These are phyloP conservation scores for Megaleporinus macrocephalus DNA, from an alignment of 2,113 vertebrate genomes.

Conservation along the genomic window DNA sequence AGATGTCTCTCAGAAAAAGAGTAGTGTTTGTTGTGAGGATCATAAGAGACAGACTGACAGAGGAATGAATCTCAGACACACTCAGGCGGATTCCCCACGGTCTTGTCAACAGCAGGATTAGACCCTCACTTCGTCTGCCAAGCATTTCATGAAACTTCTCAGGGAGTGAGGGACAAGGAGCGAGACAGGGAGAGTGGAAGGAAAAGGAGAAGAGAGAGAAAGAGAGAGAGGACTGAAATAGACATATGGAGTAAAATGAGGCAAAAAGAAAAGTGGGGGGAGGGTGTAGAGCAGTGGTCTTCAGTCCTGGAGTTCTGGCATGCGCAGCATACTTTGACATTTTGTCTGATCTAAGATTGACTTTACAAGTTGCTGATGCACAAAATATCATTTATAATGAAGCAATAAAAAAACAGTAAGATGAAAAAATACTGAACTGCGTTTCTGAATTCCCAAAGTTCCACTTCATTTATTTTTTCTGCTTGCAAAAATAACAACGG, in stretches of 20 bases:
- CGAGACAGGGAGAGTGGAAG: constrained; percentile 1
- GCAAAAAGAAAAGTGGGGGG: background rate
- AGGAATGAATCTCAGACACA: constrained; percentile 47
- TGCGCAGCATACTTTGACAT: too few species aligned
- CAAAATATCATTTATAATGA: too few species aligned
- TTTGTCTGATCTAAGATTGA: too few species aligned
- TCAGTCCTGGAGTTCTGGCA: background rate
- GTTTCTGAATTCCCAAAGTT: too few species aligned
- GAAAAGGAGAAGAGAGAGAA: constrained; percentile 10
- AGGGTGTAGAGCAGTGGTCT: background rate
- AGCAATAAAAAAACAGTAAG: too few species aligned
- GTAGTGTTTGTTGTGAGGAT: constrained; percentile 46
- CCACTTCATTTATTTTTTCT: too few species aligned
- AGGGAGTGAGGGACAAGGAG: constrained; percentile 26
- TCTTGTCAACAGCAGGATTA: constrained; percentile 65
- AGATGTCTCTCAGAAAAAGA: constrained; percentile 42
- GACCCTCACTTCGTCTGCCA: constrained; percentile 52
- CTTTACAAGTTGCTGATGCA: too few species aligned
- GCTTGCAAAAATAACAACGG: too few species aligned
- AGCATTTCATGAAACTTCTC: constrained; percentile 61
- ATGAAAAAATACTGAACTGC: too few species aligned
- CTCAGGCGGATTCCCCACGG: constrained; percentile 54
- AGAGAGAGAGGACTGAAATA: constrained; percentile 18
- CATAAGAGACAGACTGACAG: constrained; percentile 50
- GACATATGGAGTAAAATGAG: background rate